These are phyloP conservation scores for Drosophila pruinosa DNA, from an alignment of 1,140 invertebrate species.

Conservation along the genomic window DNA sequence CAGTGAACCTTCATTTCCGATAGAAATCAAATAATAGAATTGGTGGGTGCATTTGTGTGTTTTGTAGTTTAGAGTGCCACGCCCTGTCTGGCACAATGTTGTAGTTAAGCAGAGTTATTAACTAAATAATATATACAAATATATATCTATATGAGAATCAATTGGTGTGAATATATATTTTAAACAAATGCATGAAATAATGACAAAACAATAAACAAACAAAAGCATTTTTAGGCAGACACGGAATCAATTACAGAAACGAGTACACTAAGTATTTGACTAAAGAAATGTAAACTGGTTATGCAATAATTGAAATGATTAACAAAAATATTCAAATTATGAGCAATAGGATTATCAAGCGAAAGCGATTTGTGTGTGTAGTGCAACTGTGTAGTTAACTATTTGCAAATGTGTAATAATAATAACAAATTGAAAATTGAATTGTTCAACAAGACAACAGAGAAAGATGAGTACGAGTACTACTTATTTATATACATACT, in stretches of 20 bases:
- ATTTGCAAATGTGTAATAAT: conserved; percentile 49
- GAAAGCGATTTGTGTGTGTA: conserved; percentile 62
- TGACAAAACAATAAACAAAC: conserved; percentile 26
- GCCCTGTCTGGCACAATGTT: conserved; percentile 42
- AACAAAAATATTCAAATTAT: conserved; percentile 42
- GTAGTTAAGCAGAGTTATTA: conserved; percentile 63
- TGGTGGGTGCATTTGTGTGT: background rate
- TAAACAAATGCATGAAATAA: conserved; percentile 7
- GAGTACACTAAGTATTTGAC: no score
- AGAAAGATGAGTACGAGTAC: conserved; percentile 38
- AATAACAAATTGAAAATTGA: conserved; percentile 45
- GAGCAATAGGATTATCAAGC: conserved; percentile 56
- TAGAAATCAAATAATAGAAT: conserved; percentile 7
- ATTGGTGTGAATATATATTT: conserved; percentile 13
- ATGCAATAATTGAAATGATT: conserved; percentile 4
- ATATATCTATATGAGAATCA: conserved; percentile 21
- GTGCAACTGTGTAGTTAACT: conserved; percentile 61
- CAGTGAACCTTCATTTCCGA: conserved; percentile 11
- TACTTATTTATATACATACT: conserved; percentile 39
- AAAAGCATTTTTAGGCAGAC: conserved; percentile 21
- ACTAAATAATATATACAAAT: conserved; percentile 48
- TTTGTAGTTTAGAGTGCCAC: conserved; percentile 11
- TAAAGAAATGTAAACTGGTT: conserved; percentile 1
- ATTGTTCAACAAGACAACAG: conserved; percentile 38
- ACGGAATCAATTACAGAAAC: conserved; percentile 17